These are phyloP conservation scores for Rhea americana DNA, from an alignment of 2,113 vertebrate genomes.

Conservation along the genomic window DNA sequence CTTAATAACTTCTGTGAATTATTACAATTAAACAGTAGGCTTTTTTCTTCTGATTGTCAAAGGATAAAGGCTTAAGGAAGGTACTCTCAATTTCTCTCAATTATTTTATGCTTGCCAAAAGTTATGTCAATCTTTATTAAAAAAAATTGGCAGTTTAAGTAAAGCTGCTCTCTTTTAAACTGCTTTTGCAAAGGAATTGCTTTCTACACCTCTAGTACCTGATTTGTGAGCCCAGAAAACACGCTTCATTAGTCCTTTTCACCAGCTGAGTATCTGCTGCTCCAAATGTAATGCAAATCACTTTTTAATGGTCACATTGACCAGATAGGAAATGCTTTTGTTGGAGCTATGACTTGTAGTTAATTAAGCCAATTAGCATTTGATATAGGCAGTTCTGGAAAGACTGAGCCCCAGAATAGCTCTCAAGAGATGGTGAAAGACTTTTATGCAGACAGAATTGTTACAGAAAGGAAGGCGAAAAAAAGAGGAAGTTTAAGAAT, in stretches of 20 bases:
- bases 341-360: slow-evolving; percentile 58
- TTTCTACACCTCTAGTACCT: slow-evolving; percentile 44
- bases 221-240: slow-evolving; percentile 58
- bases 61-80: neutral
- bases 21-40: neutral
- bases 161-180: neutral
- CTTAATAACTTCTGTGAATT: neutral
- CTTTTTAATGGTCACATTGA: slow-evolving; percentile 70
- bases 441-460: slow-evolving; percentile 7
- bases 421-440: slow-evolving; percentile 32
- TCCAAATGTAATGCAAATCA: slow-evolving; percentile 68
- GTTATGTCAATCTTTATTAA: neutral
- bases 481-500: slow-evolving; percentile 27
- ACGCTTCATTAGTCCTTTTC: slow-evolving; percentile 67
- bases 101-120: slow-evolving; percentile 14
- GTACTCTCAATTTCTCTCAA: neutral
- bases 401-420: slow-evolving; percentile 31
- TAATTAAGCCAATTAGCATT: slow-evolving; percentile 73
- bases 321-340: slow-evolving; percentile 68
- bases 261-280: slow-evolving; percentile 40
- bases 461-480: neutral
- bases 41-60: neutral
- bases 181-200: neutral
- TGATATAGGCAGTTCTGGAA: slow-evolving; percentile 59
- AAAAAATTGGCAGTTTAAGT: slow-evolving; percentile 29